These are phyloP conservation scores for pig (Sus scrofa) DNA, from an alignment of 2,113 vertebrate genomes.

Conservation along the genomic window DNA sequence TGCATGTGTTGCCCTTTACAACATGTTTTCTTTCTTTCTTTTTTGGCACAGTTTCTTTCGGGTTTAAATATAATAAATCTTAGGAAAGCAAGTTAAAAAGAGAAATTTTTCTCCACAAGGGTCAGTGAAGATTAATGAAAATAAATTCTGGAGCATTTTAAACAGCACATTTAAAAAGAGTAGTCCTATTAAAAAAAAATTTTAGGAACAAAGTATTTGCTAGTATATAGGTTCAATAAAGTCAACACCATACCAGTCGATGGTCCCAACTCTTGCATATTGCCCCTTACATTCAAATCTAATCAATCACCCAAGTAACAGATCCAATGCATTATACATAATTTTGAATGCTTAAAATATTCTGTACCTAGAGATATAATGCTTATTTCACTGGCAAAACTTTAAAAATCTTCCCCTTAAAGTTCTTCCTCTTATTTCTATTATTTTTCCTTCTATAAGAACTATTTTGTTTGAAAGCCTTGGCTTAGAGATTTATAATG, in stretches of 20 bases:
- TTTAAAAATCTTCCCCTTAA: constrained; percentile 74
- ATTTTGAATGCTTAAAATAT: constrained; percentile 77
- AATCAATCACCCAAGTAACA: constrained; percentile 69
- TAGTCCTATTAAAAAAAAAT: not conserved
- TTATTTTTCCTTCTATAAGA: constrained; percentile 60
- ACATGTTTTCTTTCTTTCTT: not conserved
- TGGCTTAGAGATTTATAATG: constrained; percentile 81
- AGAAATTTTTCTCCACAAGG: not conserved
- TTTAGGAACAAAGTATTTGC: constrained; percentile 24
- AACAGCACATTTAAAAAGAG: constrained; percentile 43
- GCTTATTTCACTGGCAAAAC: constrained; percentile 73
- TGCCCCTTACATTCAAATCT: constrained; percentile 69
- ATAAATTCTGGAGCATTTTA: constrained; percentile 51
- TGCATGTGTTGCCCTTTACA: not conserved
- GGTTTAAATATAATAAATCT: constrained; percentile 44
- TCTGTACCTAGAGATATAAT: constrained; percentile 61
- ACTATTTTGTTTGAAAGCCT: constrained; percentile 72
- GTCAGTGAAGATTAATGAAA: constrained; percentile 47
- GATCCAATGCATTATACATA: constrained; percentile 75
- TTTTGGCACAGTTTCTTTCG: constrained; percentile 62
- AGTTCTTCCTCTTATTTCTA: constrained; percentile 60
- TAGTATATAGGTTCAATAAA: constrained; percentile 51
- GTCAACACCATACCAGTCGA: not conserved
- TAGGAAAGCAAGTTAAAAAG: constrained; percentile 45
- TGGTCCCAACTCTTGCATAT: constrained; percentile 2